Evolutionary conservation across 2,797 vertebrate genomes (phyloP), one percentile per base, ranked within the genome.

Genomic region (Oophaga sylvatica): DNA sequence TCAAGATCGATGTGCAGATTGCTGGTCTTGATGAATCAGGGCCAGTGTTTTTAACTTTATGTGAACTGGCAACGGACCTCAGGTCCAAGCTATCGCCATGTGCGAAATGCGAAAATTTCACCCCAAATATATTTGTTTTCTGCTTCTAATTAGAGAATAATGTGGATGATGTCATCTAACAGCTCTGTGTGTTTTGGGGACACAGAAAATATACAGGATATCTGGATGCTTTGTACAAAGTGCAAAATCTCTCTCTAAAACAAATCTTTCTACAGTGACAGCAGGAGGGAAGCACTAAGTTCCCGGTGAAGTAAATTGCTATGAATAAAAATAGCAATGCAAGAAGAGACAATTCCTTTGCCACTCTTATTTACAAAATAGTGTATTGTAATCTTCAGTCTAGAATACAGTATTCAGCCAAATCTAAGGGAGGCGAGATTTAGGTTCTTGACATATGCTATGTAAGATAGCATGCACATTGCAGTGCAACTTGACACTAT

Each of bases 261-360:
- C 60, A 87, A 87, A 83, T 78, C 53, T 79, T 68, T 81, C 56
- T 80, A 53, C 76, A 29, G 53, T 84, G 76, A 84, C 87, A 88
- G 81, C 81, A 80, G 87, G 87, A 81, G 83, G 87, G 87, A 45
- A 45, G 73, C 63, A 70, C 60, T 83, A 83, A 78, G 80, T 87
- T 76, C 67, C 87, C 60, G 87, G 81, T 77, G 82, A 88, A 84
- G 53, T 70, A 88, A 84, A 82, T 88, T 88, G 87, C 81, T 84
- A 80, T 62, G 87, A 88, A 84, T 88, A 88, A 88, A 88, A 88
- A 88, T 88, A 88, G 87, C 81, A 80, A 80, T 71, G 31, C 65
- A 84, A 83, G 65, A 88, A 84, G 57, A 84, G 56, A 83, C 81
- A 84, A 71, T 84, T 65, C 86, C 86, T 83, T 87, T 35, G 22